A percentile compares a stretch with the other conserved stretches of the same genome.
These are phyloP conservation scores for Vulpes lagopus DNA, from an alignment of 2,113 vertebrate species.

Conservation along the genomic window DNA sequence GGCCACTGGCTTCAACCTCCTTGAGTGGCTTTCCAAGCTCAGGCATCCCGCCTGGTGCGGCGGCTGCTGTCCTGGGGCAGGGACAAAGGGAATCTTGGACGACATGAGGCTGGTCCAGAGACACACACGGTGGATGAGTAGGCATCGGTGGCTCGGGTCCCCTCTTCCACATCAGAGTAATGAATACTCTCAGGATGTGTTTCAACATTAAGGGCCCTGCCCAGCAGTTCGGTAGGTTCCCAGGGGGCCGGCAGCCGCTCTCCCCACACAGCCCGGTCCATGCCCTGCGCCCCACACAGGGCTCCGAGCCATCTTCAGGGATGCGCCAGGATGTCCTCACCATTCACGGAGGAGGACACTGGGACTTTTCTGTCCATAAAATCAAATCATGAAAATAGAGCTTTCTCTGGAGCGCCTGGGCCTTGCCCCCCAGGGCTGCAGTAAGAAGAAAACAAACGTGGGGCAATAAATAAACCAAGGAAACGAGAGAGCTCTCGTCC, in stretches of 20 bases:
- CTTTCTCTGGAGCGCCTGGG: background rate
- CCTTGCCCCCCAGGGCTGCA: slow-evolving; percentile 21
- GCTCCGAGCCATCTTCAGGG: background rate
- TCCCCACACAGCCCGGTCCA: background rate
- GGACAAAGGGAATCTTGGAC: background rate
- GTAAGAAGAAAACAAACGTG: slow-evolving; percentile 29
- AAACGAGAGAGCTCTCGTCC: background rate
- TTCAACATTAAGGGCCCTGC: background rate
- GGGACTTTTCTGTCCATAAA: background rate
- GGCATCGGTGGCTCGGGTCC: background rate
- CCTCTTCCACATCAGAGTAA: background rate
- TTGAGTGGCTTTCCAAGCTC: background rate
- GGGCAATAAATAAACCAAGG: slow-evolving; percentile 53
- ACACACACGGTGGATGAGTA: background rate
- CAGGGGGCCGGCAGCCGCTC: background rate
- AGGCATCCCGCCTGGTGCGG: background rate
- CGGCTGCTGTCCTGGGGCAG: background rate
- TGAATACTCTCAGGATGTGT: background rate
- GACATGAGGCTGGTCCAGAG: background rate
- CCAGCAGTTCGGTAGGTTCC: background rate
- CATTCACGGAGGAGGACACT: background rate
- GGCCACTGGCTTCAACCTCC: background rate
- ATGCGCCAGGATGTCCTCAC: background rate
- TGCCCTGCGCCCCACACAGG: background rate
- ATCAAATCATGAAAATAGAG: background rate